A percentile compares a stretch with the other conserved stretches of the same genome.
phyloP scores from a whole-genome alignment of 2,113 vertebrate genomes.

The Xerus inauris region DNA sequence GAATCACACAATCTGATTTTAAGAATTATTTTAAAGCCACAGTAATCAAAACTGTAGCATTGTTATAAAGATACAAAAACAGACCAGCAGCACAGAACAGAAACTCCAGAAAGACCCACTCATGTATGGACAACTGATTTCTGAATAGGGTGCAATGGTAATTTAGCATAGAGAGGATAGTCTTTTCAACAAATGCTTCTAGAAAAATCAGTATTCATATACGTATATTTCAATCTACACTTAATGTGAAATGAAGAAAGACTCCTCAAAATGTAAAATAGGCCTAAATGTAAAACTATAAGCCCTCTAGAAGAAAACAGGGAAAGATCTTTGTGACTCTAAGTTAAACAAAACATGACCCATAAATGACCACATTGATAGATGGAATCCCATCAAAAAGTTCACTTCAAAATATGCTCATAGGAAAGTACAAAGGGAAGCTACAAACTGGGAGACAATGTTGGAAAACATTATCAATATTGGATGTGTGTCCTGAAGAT shows the following conservation, averaged over 20 bases:
- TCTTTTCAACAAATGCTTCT: background rate
- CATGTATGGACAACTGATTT: background rate
- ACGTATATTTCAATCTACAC: background rate
- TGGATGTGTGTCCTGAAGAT: background rate
- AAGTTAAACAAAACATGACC: background rate
- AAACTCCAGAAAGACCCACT: background rate
- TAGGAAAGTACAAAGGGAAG: background rate
- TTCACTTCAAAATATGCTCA: background rate
- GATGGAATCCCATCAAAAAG: background rate
- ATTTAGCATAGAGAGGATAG: background rate
- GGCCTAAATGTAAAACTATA: background rate
- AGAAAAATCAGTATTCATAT: background rate
- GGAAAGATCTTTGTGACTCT: background rate
- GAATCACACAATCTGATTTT: background rate
- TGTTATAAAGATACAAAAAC: background rate
- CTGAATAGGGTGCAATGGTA: background rate
- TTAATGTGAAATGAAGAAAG: background rate
- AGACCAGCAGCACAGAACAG: background rate
- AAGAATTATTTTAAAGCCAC: background rate
- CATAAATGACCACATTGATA: background rate
- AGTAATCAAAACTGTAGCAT: background rate
- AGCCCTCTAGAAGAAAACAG: background rate
- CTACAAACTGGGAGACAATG: background rate
- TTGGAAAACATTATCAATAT: background rate
- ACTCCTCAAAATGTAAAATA: background rate